Percentiles rank a stretch among this genome's conserved stretches.
Evolutionary conservation across 2,888 invertebrate species (phyloP).

Genomic region (Caenorhabditis sp.): DNA sequence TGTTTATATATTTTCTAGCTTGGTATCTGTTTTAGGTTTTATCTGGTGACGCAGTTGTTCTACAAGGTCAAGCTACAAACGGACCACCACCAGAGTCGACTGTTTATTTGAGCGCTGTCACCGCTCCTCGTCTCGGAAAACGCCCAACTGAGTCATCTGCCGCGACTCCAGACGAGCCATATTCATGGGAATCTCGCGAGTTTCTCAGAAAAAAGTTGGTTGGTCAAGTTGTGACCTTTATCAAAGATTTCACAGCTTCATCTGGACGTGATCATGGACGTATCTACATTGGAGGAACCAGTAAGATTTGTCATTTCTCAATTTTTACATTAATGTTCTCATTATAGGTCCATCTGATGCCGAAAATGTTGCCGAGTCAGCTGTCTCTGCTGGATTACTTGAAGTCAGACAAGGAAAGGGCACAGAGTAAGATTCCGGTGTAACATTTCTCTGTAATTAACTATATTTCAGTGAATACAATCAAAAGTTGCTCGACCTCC

Average conservation of each 20-base stretch:
- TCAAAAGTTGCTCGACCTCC: slow-evolving; percentile 80
- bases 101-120: slow-evolving; percentile 87
- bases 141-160: slow-evolving; percentile 76
- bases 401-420: slow-evolving; percentile 77
- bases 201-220: slow-evolving; percentile 89
- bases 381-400: slow-evolving; percentile 88
- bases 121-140: slow-evolving; percentile 88
- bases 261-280: slow-evolving; percentile 86
- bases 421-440: slow-evolving; percentile 53
- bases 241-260: slow-evolving; percentile 81
- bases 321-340: not conserved
- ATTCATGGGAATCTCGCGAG: slow-evolving; percentile 96
- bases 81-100: slow-evolving; percentile 86
- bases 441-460: not conserved
- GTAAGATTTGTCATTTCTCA: too few species aligned
- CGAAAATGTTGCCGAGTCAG: slow-evolving; percentile 86
- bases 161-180: slow-evolving; percentile 76
- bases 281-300: slow-evolving; percentile 64
- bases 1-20: too few species aligned
- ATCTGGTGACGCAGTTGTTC: slow-evolving; percentile 93
- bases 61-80: slow-evolving; percentile 81
- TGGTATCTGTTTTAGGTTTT: slow-evolving; percentile 87
- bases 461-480: slow-evolving; percentile 71
- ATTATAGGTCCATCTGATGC: slow-evolving; percentile 74
- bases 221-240: slow-evolving; percentile 81